Evolutionary conservation across 2,113 vertebrate species (phyloP), one percentile per base, ranked within the genome.

Genomic region (Zosterops borbonicus): DNA sequence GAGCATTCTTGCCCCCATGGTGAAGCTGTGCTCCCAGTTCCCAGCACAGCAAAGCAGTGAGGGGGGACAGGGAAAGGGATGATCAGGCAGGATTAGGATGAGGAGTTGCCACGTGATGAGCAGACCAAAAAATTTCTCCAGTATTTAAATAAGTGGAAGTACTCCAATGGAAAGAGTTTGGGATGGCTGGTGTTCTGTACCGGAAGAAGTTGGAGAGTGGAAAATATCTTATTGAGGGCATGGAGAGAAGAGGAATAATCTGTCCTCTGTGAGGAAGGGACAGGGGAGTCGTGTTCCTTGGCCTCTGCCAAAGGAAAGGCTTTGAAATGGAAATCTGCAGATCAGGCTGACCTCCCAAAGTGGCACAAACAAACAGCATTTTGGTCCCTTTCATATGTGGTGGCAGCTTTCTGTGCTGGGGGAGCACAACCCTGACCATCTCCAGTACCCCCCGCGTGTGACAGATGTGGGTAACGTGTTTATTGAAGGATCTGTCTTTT

Each of bases 401-500:
- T 68, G 84, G 53, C 78, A 92, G 76, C n/a, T 95, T 67, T 68
- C 41, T 75, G 63, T 60, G 82, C 79, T 74, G 85, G 62, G 71
- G 56, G 15, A 4, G 4, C 63, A n/a, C 5, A 6, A 11, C 52
- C 73, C 64, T 8, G 55, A 64, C 7, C 68, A 56, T 53, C 79
- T 49, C 71, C 83, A 78, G 71, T 29, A 27, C 59, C 73, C 17
- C 9, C 9, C 0, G 0, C 0, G 7, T 5, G 58, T 9, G 63
- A 65, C 1, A 55, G 68, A 20, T 64, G 14, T 2, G 19, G 46
- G 44, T 5, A 87, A 52, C 10, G 5, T 33, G 35, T 85, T 85
- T 88, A 92, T 93, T 28, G 62, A 91, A 92, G 67, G 86, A 77
- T 53, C 94, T 95, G 53, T n/a, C 89, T 94, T 96, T 62, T 85